These are phyloP conservation scores for Crypturellus undulatus DNA, from an alignment of 2,113 vertebrate genomes.

Conservation along the genomic window DNA sequence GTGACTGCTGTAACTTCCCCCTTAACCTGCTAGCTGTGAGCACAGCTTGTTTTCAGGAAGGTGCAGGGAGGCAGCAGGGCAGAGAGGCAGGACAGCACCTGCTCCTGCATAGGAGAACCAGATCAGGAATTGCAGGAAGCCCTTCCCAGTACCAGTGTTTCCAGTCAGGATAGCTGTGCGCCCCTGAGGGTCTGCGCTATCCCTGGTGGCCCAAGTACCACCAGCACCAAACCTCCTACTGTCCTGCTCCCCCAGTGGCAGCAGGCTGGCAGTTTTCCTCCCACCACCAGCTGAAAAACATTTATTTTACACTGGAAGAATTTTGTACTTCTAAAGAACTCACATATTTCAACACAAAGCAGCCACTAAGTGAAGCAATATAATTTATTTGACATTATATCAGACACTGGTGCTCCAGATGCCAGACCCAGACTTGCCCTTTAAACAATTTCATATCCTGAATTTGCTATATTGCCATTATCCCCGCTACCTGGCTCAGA, in stretches of 20 bases:
- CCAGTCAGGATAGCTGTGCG: neutral
- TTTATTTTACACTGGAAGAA: neutral
- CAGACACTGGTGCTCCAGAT: slow-evolving; percentile 23
- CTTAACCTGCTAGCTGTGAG: neutral
- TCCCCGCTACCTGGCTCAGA: neutral
- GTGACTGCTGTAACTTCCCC: neutral
- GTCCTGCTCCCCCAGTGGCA: neutral
- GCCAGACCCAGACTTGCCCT: slow-evolving; percentile 27
- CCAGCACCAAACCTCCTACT: neutral
- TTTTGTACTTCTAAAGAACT: neutral
- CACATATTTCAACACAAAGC: neutral
- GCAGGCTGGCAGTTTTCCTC: neutral
- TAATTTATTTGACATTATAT: slow-evolving; percentile 57
- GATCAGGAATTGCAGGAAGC: too few relatives aligned
- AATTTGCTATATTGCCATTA: slow-evolving; percentile 10
- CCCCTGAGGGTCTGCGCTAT: neutral
- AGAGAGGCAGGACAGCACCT: too few relatives aligned
- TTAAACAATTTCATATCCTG: slow-evolving; percentile 22
- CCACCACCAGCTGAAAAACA: neutral
- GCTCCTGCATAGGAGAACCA: accelerated
- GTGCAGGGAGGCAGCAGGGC: accelerated
- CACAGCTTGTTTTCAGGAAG: neutral
- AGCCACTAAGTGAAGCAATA: slow-evolving; percentile 45
- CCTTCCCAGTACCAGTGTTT: accelerated
- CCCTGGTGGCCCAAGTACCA: neutral